Evolutionary conservation across 2,888 invertebrate species (phyloP).

Genomic region (Dasypogon diadema): DNA sequence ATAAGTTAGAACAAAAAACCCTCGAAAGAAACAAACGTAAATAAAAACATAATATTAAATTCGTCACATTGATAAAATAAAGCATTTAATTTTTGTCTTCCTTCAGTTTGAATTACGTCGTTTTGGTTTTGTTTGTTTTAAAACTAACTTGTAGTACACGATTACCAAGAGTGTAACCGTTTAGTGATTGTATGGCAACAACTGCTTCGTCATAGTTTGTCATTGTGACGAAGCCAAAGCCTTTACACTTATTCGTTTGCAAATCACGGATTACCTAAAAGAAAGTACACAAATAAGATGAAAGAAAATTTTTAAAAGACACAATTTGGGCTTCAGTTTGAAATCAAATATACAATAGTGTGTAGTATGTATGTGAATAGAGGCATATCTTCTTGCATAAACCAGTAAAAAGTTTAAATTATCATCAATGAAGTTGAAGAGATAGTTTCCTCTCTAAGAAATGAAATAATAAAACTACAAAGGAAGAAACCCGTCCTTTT

Average conservation of each 20-base stretch:
- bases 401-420: too few relatives aligned
- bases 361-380: too few relatives aligned
- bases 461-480: too few relatives aligned
- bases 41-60: slow-evolving; percentile 31
- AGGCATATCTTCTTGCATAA: too few relatives aligned
- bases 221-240: slow-evolving; percentile 98
- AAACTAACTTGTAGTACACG: slow-evolving; percentile 97
- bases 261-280: slow-evolving; percentile 87
- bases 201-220: slow-evolving; percentile 98
- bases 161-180: slow-evolving; percentile 95
- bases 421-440: too few relatives aligned
- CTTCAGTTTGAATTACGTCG: slow-evolving; percentile 63
- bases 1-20: slow-evolving; percentile 7
- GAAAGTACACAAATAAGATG: slow-evolving; percentile 16
- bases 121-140: slow-evolving; percentile 91
- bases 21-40: neutral
- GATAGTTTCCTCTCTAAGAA: too few relatives aligned
- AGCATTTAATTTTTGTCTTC: neutral
- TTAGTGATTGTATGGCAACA: slow-evolving; percentile 94
- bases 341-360: too few relatives aligned
- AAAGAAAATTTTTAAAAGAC: too few relatives aligned
- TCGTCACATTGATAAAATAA: neutral
- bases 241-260: slow-evolving; percentile 97
- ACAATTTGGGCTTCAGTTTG: too few relatives aligned
- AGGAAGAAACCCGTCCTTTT: too few relatives aligned